These are phyloP conservation scores for Pseudococcus jackbeardsleyi DNA, from an alignment of 2,888 invertebrate species.

Conservation along the genomic window DNA sequence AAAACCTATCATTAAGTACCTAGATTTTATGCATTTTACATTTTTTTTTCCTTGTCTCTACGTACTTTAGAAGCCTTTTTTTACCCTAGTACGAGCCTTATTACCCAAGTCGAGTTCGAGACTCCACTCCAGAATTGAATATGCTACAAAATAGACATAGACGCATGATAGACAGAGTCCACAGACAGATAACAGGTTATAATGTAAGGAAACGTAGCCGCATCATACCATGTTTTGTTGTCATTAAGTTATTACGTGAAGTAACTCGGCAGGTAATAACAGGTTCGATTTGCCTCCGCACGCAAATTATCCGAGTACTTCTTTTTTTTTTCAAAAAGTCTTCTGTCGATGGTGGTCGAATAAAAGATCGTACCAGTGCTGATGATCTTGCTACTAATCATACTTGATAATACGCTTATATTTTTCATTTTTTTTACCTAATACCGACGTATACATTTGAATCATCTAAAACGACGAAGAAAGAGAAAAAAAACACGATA, in stretches of 20 bases:
- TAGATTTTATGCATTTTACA: background rate
- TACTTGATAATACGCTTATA: constrained; percentile 57
- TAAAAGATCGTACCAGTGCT: constrained; percentile 22
- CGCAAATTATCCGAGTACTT: constrained; percentile 59
- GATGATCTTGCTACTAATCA: constrained; percentile 59
- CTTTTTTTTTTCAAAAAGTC: constrained; percentile 30
- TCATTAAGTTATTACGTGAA: constrained; percentile 63
- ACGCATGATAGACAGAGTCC: constrained; percentile 26
- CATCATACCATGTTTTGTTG: constrained; percentile 61
- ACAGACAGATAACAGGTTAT: constrained; percentile 55
- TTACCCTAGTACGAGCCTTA: background rate
- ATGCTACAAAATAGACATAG: background rate
- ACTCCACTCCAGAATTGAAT: constrained; percentile 25
- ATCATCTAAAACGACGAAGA: background rate
- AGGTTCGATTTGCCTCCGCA: constrained; percentile 64
- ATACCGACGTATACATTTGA: background rate
- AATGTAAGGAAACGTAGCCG: constrained; percentile 56
- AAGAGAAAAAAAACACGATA: background rate
- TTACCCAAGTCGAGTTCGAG: constrained; percentile 7
- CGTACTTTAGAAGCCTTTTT: constrained; percentile 19
- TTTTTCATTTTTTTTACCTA: background rate
- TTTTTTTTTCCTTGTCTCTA: background rate
- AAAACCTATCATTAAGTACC: constrained; percentile 26
- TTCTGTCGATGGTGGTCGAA: constrained; percentile 49
- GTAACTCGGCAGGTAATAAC: constrained; percentile 61